Percentiles rank a stretch among this genome's conserved stretches.
Evolutionary conservation across 2,797 vertebrate species (phyloP).

Genomic region (Cryptoprocta ferox): DNA sequence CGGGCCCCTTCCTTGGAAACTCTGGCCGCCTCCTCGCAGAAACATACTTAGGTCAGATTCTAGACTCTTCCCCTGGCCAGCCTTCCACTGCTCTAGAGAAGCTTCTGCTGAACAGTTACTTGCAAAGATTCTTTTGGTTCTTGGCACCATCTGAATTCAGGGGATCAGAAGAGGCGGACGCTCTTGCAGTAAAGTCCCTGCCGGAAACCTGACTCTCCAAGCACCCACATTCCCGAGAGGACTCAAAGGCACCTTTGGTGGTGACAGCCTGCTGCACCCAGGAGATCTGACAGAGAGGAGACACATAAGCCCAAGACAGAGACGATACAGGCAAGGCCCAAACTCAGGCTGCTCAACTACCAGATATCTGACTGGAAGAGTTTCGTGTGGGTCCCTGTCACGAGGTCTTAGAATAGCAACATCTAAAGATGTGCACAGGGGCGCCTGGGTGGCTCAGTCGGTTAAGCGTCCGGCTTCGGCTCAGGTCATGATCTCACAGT

Average conservation of each 20-base stretch:
- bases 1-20: not conserved
- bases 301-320: not conserved
- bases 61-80: not conserved
- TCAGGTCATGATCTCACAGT: too few relatives aligned
- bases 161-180: not conserved
- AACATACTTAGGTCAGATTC: not conserved
- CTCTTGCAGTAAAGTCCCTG: not conserved
- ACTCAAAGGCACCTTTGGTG: not conserved
- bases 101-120: not conserved
- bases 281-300: not conserved
- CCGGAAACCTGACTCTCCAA: not conserved
- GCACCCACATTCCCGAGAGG: not conserved
- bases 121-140: not conserved
- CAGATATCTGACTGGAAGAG: not conserved
- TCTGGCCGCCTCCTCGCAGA: not conserved
- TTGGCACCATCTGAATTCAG: not conserved
- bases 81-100: not conserved
- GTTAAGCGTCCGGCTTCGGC: too few relatives aligned
- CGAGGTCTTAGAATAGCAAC: slow-evolving; percentile 2
- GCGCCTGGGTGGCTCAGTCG: too few relatives aligned
- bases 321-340: not conserved
- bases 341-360: not conserved
- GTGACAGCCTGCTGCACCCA: not conserved
- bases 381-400: not conserved
- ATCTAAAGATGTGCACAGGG: not conserved